Base-by-base conservation (phyloP, 1,140 invertebrate species). In the Listronotus oregonensis region DNA sequence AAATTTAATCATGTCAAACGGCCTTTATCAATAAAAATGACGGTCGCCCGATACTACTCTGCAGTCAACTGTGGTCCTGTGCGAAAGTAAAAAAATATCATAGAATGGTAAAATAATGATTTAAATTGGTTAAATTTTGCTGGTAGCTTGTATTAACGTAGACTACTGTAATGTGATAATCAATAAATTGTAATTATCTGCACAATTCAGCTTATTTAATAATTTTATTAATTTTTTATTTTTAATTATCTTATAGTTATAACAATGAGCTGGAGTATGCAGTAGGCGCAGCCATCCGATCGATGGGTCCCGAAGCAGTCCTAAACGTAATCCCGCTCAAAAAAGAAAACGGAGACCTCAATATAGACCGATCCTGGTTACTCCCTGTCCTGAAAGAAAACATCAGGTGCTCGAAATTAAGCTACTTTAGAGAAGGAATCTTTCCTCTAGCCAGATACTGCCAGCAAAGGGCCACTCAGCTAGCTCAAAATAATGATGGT, bases 291-390 rank as follows among this genome's bases (percentile, higher is more conserved):
- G 94, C 94, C 0, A 85, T 97, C 4, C 87, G 86, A 76, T 74
- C 84, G 0, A 82, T 96, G 71, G 94, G 95, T 0, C 93, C 94
- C 0, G 85, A 91, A 74, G 77, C 82, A 44, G 87, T 96, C 0
- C 76, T 97, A 12, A 81, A 84, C 34, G 83, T 86, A 12, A 87
- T 96, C 67, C 91, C 93, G 1, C 73, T 97, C 15, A 80, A 87
- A 82, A 85, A 85, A 62, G 78, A 77, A 7, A 79, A 83, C 3
- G 82, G 81, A 27, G 75, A 69, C 59, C 77, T 85, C 56, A 89
- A 93, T 70, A 82, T 96, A 54, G 88, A 92, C 21, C 80, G 92
- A 58, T 93, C 90, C 63, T 98, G 96, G 96, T 75, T 98, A 4
- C 75, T 97, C 21, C 93, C 94, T 1, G 83, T 97, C 0, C 78